These are phyloP conservation scores for Pedicia rivosa DNA, from an alignment of 2,888 invertebrate genomes.

Conservation along the genomic window DNA sequence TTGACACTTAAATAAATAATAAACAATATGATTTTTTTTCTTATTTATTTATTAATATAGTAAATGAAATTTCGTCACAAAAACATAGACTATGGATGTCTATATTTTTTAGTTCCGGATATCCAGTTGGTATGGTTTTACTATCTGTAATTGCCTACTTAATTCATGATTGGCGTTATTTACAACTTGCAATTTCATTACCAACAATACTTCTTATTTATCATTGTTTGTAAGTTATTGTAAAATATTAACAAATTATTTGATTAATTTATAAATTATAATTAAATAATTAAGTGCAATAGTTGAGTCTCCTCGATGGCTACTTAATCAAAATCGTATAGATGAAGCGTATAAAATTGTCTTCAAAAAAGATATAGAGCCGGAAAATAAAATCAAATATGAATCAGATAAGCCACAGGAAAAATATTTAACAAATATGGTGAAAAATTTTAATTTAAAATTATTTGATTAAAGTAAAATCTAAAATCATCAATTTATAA, in stretches of 20 bases:
- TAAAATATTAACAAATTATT: too few species aligned
- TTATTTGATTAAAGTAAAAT: too few species aligned
- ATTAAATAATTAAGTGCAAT: too few species aligned
- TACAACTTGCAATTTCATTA: conserved; percentile 51
- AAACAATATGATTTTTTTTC: too few species aligned
- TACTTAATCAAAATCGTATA: conserved; percentile 20
- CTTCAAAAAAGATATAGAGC: conserved; percentile 23
- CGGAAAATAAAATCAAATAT: too few species aligned
- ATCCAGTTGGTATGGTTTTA: conserved; percentile 53
- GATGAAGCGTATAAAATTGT: conserved; percentile 18
- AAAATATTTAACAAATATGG: neutral
- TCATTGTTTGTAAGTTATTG: conserved; percentile 64
- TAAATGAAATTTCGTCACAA: too few species aligned
- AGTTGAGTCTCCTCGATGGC: conserved; percentile 26
- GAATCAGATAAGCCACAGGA: neutral
- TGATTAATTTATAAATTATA: too few species aligned
- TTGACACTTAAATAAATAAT: too few species aligned
- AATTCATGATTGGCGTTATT: conserved; percentile 51
- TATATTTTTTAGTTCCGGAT: too few species aligned
- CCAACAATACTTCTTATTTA: conserved; percentile 49
- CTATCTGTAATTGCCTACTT: conserved; percentile 49
- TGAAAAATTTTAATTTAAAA: neutral
- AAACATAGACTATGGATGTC: too few species aligned
- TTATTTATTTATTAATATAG: too few species aligned
- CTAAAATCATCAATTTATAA: too few species aligned